Evolutionary conservation across 2,888 invertebrate genomes (phyloP).

Genomic region (Phymatocera aterrima): DNA sequence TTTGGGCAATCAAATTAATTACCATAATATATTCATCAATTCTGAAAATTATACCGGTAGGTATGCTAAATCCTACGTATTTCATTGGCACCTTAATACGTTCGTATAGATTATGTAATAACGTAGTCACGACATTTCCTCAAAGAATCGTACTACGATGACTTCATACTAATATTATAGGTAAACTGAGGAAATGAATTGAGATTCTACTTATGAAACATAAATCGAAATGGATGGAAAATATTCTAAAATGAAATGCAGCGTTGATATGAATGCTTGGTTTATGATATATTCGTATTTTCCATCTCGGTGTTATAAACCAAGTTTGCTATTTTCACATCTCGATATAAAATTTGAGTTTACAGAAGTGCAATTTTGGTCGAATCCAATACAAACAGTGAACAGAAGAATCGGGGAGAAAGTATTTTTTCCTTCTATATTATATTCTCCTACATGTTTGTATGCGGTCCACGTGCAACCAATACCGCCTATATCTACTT

Average conservation of each 20-base stretch:
- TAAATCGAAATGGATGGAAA: not conserved
- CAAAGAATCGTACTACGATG: not conserved
- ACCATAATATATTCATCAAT: no score
- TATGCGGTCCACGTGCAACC: slow-evolving; percentile 35
- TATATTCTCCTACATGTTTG: not conserved
- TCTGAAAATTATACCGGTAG: no score
- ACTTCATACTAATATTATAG: not conserved
- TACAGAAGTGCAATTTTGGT: not conserved
- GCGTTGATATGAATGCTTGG: slow-evolving; percentile 5
- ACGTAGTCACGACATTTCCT: slow-evolving; percentile 33
- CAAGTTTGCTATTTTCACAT: not conserved
- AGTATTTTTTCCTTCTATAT: slow-evolving; percentile 54
- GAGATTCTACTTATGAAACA: not conserved
- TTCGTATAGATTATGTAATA: slow-evolving; percentile 22
- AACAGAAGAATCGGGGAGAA: slow-evolving; percentile 58
- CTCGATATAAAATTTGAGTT: not conserved
- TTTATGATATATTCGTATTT: slow-evolving; percentile 27
- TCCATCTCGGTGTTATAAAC: slow-evolving; percentile 19
- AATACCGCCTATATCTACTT: no score
- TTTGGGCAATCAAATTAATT: no score
- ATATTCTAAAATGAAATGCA: not conserved
- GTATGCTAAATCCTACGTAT: no score
- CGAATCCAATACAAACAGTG: not conserved
- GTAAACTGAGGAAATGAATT: not conserved
- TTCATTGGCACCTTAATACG: not conserved